Evolutionary conservation across 1,140 invertebrate species (phyloP).

Genomic region (Metopolophium dirhodum): DNA sequence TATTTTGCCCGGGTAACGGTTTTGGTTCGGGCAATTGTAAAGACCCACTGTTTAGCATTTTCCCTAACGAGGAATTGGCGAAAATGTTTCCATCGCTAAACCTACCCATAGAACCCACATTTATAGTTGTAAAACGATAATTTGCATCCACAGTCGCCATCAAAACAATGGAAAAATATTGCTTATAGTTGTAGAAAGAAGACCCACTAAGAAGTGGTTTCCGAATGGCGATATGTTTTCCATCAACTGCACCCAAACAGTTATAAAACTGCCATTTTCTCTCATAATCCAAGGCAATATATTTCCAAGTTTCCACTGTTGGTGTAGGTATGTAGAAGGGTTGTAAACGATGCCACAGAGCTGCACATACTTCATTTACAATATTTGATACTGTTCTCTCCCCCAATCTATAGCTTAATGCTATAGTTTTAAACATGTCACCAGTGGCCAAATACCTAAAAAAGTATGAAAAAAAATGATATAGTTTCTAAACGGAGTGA

Average conservation of each 20-base stretch:
- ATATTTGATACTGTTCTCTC: constrained; percentile 60
- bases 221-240: constrained; percentile 63
- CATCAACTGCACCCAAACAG: constrained; percentile 63
- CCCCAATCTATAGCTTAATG: constrained; percentile 60
- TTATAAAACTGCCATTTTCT: constrained; percentile 61
- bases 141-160: constrained; percentile 59
- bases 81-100: constrained; percentile 63
- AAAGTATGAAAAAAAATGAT: constrained; percentile 25
- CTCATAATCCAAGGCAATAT: constrained; percentile 61
- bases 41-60: constrained; percentile 59
- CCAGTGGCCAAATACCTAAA: constrained; percentile 59
- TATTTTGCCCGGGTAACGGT: constrained; percentile 18
- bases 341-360: constrained; percentile 59
- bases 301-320: constrained; percentile 60
- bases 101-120: constrained; percentile 59
- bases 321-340: constrained; percentile 58
- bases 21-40: constrained; percentile 16
- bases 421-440: constrained; percentile 57
- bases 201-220: constrained; percentile 61
- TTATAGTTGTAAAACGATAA: constrained; percentile 59
- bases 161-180: constrained; percentile 59
- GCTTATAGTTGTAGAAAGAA: constrained; percentile 59
- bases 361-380: constrained; percentile 59
- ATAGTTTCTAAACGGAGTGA: too few relatives aligned
- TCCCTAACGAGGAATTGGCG: constrained; percentile 60